Evolutionary conservation across 2,888 invertebrate genomes (phyloP), one percentile per base, ranked within the genome.

Genomic region (Nemurella pictetii): DNA sequence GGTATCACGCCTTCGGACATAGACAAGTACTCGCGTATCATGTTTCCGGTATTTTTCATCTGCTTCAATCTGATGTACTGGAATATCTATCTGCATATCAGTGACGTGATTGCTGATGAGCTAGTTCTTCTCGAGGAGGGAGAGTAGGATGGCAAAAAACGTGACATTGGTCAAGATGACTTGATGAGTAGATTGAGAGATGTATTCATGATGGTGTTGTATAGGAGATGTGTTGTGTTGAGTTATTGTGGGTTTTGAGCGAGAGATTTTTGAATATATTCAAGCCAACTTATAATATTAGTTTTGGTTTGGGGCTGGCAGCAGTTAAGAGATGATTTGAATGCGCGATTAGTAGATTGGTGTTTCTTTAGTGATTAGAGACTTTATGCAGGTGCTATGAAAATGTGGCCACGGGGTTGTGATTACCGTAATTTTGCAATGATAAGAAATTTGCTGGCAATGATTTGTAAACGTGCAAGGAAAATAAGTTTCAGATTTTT

Each of bases 31-130:
- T 98, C 99, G 87, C 95, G 99, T 90, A 97, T 99, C 91, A 96
- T 98, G 89, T 99, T 99, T 91, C 99, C 99, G 84, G 97, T 98
- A 89, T 97, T 98, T 92, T 99, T 99, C 93, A 96, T 99, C 88
- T 96, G 98, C 92, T 99, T 99, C 94, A 99, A 99, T 92, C 94
- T 98, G 88, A 98, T 98, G 97, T 98, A 98, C 92, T 98, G 98
- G 98, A 97, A 98, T 91, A 97, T 98, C 90, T 98, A 98, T 91
- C 93, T 98, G 89, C 97, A 98, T 93, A 97, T 98, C 91, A 97
- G 97, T 90, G 97, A 98, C 93, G 97, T 97, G 89, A 96, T 97
- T 89, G 97, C 97, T 91, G 97, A 97, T 91, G 97, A 97, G 92
- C 93, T 97, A 91, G 97, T 97, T 90, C 93, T 96, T 89, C 93